Evolutionary conservation across 2,797 vertebrate genomes (phyloP).

Genomic region (Salarias fasciatus): DNA sequence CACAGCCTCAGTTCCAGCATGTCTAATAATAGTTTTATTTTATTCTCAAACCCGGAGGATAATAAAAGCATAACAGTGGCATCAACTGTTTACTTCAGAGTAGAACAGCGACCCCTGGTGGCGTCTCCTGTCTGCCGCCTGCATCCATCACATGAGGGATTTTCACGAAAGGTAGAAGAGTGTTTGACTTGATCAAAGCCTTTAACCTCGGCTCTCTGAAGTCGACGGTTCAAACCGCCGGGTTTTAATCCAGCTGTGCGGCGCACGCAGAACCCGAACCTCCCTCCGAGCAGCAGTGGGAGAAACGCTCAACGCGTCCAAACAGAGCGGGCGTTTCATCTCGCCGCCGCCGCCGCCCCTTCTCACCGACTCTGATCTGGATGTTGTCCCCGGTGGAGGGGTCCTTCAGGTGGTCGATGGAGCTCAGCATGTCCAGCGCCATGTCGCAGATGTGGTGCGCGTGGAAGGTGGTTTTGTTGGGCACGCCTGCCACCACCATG

Average conservation of each 20-base stretch:
- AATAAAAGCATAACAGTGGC: background rate
- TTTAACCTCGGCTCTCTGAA: background rate
- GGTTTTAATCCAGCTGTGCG: background rate
- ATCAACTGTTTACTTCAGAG: too few species aligned
- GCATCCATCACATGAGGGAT: background rate
- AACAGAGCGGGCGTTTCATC: background rate
- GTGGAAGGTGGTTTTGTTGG: constrained; percentile 85
- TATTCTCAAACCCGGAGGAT: background rate
- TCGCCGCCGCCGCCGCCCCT: background rate
- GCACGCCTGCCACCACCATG: constrained; percentile 85
- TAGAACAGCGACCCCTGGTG: too few species aligned
- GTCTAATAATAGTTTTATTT: background rate
- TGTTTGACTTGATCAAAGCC: constrained; percentile 11
- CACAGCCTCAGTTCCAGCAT: too few species aligned
- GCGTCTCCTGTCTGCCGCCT: too few species aligned
- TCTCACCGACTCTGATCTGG: constrained; percentile 82
- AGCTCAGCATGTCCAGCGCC: constrained; percentile 84
- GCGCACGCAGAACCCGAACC: background rate
- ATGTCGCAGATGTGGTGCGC: constrained; percentile 84
- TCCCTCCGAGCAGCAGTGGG: background rate
- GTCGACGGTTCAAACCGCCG: constrained; percentile 4
- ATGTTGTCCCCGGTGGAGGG: constrained; percentile 82
- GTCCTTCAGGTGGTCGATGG: constrained; percentile 84
- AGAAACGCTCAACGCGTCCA: background rate
- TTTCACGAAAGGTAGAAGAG: background rate